These are phyloP conservation scores for Dinoponera quadriceps DNA, from an alignment of 1,140 invertebrate species.

Conservation along the genomic window DNA sequence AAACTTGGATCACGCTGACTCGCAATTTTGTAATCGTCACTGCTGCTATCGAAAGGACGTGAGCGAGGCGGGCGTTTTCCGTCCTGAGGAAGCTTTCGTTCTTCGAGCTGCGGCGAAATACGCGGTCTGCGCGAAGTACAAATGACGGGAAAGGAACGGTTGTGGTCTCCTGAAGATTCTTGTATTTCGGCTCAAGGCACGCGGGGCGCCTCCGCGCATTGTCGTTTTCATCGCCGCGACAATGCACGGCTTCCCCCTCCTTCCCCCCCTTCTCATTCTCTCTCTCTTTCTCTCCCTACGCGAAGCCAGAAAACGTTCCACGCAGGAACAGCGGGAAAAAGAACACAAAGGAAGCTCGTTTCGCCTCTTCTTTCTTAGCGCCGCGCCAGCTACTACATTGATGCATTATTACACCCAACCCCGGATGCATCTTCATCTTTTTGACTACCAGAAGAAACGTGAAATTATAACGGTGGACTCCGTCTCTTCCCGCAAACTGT, in stretches of 20 bases:
- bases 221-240: constrained; percentile 27
- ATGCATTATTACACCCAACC: constrained; percentile 39
- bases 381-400: not conserved
- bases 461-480: constrained; percentile 26
- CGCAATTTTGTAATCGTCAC: too few species aligned
- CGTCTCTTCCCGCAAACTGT: constrained; percentile 9
- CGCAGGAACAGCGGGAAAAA: not conserved
- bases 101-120: constrained; percentile 8
- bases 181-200: constrained; percentile 16
- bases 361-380: constrained; percentile 26
- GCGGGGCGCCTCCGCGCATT: constrained; percentile 4
- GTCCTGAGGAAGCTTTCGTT: not conserved
- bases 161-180: constrained; percentile 33
- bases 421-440: constrained; percentile 48
- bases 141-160: constrained; percentile 1
- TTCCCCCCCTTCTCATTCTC: too few species aligned
- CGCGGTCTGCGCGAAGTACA: not conserved
- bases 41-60: too few species aligned
- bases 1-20: too few species aligned
- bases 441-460: constrained; percentile 41
- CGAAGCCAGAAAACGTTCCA: constrained; percentile 12
- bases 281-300: too few species aligned
- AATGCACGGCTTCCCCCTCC: not conserved
- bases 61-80: too few species aligned
- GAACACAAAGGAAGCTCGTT: constrained; percentile 33